Evolutionary conservation across 2,113 vertebrate species (phyloP).

Genomic region (Philantomba maxwellii): DNA sequence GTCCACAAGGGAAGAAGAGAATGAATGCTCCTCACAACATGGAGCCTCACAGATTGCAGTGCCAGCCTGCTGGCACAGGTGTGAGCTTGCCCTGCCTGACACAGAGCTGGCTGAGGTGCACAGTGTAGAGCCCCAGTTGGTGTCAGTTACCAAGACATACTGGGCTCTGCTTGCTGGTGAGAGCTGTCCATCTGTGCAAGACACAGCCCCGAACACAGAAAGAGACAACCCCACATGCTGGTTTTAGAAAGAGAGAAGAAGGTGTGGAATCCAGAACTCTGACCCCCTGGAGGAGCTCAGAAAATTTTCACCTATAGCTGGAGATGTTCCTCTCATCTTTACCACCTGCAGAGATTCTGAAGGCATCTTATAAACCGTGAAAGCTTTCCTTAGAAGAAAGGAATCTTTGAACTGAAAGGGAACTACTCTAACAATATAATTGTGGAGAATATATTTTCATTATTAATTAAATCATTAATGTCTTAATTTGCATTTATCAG

Average conservation of each 20-base stretch:
- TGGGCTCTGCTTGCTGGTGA: not conserved
- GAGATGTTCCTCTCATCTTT: not conserved
- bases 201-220: not conserved
- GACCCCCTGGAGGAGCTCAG: not conserved
- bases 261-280: not conserved
- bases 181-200: not conserved
- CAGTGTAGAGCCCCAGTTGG: not conserved
- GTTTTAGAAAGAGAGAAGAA: not conserved
- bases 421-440: not conserved
- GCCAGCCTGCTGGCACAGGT: not conserved
- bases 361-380: not conserved
- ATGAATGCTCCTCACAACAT: fast-evolving
- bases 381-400: not conserved
- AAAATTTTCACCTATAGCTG: not conserved
- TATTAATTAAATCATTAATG: not conserved
- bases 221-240: not conserved
- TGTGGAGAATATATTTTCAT: not conserved
- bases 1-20: not conserved
- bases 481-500: not conserved
- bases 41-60: not conserved
- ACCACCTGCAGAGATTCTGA: not conserved
- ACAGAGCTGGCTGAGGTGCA: too few species aligned
- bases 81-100: not conserved
- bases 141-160: not conserved
- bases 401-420: not conserved